Evolutionary conservation across 2,113 vertebrate genomes (phyloP).

Genomic region (Trematocara variabile): DNA sequence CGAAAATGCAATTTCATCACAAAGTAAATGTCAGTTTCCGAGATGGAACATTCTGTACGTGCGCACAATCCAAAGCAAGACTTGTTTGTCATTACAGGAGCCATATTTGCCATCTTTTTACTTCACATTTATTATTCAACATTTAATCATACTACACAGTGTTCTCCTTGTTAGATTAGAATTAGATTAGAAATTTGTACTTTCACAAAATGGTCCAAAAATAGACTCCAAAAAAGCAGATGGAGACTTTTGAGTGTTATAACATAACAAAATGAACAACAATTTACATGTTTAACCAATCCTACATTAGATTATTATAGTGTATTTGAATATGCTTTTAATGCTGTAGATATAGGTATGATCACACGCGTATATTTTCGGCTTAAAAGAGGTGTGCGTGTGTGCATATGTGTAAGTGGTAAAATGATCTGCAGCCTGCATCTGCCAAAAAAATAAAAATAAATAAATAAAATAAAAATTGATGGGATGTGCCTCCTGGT

Average conservation of each 20-base stretch:
- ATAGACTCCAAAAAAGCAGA: background rate
- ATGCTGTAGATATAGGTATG: accelerated
- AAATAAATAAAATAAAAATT: background rate
- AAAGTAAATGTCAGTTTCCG: no score
- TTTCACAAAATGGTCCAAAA: background rate
- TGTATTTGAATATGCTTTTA: background rate
- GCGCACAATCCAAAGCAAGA: background rate
- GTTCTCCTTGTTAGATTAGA: background rate
- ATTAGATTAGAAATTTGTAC: background rate
- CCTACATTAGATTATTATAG: background rate
- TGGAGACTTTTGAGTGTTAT: background rate
- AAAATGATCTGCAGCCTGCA: background rate
- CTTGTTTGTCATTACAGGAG: background rate
- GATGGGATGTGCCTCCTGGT: background rate
- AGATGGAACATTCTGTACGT: background rate
- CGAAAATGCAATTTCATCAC: background rate
- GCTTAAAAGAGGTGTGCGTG: background rate
- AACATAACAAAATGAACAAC: background rate
- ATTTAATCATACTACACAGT: background rate
- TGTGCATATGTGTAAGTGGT: background rate
- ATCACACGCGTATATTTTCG: accelerated
- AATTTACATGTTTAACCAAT: background rate
- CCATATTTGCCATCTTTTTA: background rate
- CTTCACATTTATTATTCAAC: background rate
- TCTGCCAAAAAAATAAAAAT: background rate